Percentiles rank a stretch among this genome's conserved stretches.
Evolutionary conservation across 2,888 invertebrate species (phyloP).

Genomic region (Lymantria monacha): DNA sequence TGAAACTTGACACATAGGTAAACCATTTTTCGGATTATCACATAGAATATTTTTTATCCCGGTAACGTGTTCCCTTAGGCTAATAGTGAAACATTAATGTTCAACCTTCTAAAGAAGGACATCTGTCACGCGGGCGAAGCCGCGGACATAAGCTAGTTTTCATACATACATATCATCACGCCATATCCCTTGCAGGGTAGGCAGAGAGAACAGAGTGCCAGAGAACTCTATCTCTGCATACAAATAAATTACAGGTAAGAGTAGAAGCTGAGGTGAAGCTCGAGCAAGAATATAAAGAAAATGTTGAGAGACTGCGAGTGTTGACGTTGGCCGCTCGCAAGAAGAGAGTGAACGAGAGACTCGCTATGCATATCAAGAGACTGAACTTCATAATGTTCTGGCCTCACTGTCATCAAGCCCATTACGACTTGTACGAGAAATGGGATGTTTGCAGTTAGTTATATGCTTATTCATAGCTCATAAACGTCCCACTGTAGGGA

Average conservation of each 20-base stretch:
- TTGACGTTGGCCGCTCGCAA: constrained; percentile 66
- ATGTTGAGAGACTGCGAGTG: constrained; percentile 48
- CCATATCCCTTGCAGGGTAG: no score
- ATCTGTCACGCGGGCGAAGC: no score
- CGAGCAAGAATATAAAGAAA: constrained; percentile 51
- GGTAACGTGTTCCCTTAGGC: no score
- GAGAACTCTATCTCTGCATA: no score
- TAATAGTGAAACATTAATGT: no score
- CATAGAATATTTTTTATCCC: no score
- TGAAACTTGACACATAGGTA: no score
- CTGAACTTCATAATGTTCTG: constrained; percentile 71
- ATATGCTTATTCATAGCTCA: not conserved
- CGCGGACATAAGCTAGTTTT: no score
- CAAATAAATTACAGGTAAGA: constrained; percentile 42
- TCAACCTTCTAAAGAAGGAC: no score
- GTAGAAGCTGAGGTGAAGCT: constrained; percentile 44
- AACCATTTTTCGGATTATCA: no score
- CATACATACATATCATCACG: no score
- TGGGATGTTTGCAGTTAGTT: constrained; percentile 65
- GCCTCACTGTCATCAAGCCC: constrained; percentile 71
- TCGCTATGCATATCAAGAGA: constrained; percentile 32
- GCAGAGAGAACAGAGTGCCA: no score
- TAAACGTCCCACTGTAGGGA: not conserved
- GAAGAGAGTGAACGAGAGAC: constrained; percentile 58
- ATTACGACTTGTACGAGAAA: constrained; percentile 70